These are phyloP conservation scores for Apamea crenata DNA, from an alignment of 2,888 invertebrate species.

Conservation along the genomic window DNA sequence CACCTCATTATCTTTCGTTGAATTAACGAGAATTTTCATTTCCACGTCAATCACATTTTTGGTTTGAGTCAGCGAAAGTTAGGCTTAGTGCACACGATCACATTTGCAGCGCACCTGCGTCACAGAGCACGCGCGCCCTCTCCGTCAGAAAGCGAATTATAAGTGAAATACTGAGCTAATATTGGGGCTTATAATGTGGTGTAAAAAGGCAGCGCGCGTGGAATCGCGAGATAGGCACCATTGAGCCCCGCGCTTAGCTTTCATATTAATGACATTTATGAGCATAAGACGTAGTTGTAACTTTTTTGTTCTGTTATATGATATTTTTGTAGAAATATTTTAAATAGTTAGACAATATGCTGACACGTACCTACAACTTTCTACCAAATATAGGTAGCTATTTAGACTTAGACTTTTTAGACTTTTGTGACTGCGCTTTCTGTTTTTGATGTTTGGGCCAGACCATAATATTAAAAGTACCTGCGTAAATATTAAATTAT, in stretches of 20 bases:
- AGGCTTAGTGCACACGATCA: constrained; percentile 66
- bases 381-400: not conserved
- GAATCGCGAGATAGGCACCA: constrained; percentile 78
- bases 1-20: not conserved
- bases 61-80: constrained; percentile 48
- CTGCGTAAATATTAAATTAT: not conserved
- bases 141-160: constrained; percentile 77
- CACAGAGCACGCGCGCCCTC: constrained; percentile 71
- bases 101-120: constrained; percentile 67
- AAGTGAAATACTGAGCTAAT: constrained; percentile 82
- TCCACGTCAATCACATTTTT: constrained; percentile 14
- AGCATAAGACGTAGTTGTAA: constrained; percentile 70
- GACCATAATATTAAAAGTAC: too few relatives aligned
- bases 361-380: not conserved
- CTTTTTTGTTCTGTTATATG: constrained; percentile 42
- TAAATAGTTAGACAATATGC: constrained; percentile 17
- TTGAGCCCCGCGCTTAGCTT: constrained; percentile 73
- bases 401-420: not conserved
- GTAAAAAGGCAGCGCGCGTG: constrained; percentile 82
- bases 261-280: constrained; percentile 76
- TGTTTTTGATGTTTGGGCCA: not conserved
- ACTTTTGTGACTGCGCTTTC: not conserved
- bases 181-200: constrained; percentile 80
- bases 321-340: constrained; percentile 32
- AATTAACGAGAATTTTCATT: constrained; percentile 19